These are phyloP conservation scores for Oreotragus oreotragus DNA, from an alignment of 2,113 vertebrate genomes.

Conservation along the genomic window DNA sequence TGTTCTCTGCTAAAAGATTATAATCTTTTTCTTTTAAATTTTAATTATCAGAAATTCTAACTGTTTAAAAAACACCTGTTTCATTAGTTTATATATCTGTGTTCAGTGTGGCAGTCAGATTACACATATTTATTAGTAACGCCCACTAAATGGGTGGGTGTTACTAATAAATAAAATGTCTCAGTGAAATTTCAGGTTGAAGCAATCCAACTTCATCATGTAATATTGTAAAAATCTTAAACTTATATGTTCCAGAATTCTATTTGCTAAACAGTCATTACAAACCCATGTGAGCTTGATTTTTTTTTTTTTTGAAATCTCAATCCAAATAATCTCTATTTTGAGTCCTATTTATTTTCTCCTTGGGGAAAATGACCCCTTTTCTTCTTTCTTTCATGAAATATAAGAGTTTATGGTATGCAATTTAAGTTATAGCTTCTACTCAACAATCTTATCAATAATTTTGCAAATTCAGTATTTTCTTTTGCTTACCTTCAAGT, in stretches of 20 bases:
- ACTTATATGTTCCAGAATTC: neutral
- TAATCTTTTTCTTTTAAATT: neutral
- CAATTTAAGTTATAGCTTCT: neutral
- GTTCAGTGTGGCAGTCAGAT: neutral
- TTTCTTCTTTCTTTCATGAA: neutral
- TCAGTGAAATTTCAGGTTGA: neutral
- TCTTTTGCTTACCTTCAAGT: neutral
- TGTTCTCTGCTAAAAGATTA: neutral
- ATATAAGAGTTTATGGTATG: neutral
- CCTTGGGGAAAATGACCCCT: neutral
- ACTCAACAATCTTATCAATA: neutral
- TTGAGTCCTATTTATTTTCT: neutral
- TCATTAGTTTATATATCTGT: neutral
- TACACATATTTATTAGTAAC: neutral
- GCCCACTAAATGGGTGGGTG: neutral
- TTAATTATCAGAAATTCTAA: neutral
- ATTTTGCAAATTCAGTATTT: neutral
- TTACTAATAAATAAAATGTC: neutral
- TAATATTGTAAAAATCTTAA: neutral
- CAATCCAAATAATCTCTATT: neutral
- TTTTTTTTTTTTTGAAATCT: neutral
- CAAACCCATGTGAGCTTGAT: neutral
- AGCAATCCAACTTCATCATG: neutral
- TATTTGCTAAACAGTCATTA: neutral
- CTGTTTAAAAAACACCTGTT: neutral